Evolutionary conservation across 2,113 vertebrate genomes (phyloP).

Genomic region (Mus spicilegus): DNA sequence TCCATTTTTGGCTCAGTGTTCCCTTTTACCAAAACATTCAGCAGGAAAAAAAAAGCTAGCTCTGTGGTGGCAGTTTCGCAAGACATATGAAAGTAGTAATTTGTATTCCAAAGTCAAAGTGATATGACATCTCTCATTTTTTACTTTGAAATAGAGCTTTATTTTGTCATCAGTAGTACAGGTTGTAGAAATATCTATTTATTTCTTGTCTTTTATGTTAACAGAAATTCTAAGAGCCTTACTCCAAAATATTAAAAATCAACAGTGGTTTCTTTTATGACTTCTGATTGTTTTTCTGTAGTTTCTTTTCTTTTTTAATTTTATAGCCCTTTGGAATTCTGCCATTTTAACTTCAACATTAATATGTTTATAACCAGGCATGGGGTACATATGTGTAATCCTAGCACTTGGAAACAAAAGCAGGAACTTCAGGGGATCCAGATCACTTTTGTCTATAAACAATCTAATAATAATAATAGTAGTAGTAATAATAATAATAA

Average conservation of each 20-base stretch:
- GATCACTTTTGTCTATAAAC: background rate
- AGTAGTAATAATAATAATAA: background rate
- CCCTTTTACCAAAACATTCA: background rate
- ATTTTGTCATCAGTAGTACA: background rate
- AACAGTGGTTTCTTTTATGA: background rate
- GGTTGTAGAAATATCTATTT: background rate
- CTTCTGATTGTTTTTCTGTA: background rate
- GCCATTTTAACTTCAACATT: constrained; percentile 55
- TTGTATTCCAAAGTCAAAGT: background rate
- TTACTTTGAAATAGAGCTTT: background rate
- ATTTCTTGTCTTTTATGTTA: background rate
- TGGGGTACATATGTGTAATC: background rate
- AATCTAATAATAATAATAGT: background rate
- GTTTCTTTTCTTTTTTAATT: constrained; percentile 42
- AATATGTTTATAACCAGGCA: background rate
- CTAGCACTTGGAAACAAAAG: background rate
- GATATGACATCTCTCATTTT: background rate
- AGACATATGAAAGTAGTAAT: background rate
- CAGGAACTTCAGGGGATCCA: background rate
- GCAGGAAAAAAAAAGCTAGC: background rate
- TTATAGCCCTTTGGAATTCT: constrained; percentile 12
- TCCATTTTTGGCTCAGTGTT: constrained; percentile 21
- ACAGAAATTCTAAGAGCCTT: constrained; percentile 17
- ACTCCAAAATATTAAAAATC: constrained; percentile 41
- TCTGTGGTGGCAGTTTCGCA: background rate